Base-by-base conservation (phyloP, 1,140 invertebrate species). In the Drosophila elegans region DNA sequence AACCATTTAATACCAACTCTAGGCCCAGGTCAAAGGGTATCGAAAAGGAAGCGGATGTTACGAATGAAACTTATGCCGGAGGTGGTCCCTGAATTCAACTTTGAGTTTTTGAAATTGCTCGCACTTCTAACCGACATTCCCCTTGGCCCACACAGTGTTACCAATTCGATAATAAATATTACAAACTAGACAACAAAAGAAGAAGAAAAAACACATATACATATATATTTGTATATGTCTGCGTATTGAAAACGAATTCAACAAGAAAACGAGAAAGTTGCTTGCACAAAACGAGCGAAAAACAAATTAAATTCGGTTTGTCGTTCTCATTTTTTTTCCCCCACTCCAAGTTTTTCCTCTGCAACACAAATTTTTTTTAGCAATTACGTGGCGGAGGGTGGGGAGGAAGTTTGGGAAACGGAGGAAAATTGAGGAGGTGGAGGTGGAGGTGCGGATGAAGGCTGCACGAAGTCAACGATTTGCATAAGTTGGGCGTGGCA, bases 131-230 rank as follows among this genome's bases (percentile, higher is more conserved):
- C 21, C 36, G 48, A 3, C 4, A 51, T 55, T 21, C 11, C 36
- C n/a, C 59, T 57, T 54, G 44, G 62, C 64, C 38, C 56, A 10
- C 36, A 7, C 36, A 7, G 51, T 69, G 32, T 74, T 78, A 81
- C 74, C 80, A 86, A 85, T 86, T 85, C 82, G 82, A 85, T 85
- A 85, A 85, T 86, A 85, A 85, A 85, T 85, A 85, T 85, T 85
- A 86, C 82, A 85, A 86, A 82, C 82, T 85, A 85, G 82, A 86
- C 82, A 71, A 85, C 78, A 85, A 81, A 78, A 56, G 48, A 74
- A 67, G 27, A 45, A 72, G 41, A 53, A 57, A 41, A 57, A 64
- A 57, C 39, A 27, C 16, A 74, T 74, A 48, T 44, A 67, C 64
- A 12, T 38, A 48, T 48, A 45, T 41, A 42, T 46, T 39, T 64